phyloP scores from a whole-genome alignment of 2,797 vertebrate species.

The Myotis myotis region DNA sequence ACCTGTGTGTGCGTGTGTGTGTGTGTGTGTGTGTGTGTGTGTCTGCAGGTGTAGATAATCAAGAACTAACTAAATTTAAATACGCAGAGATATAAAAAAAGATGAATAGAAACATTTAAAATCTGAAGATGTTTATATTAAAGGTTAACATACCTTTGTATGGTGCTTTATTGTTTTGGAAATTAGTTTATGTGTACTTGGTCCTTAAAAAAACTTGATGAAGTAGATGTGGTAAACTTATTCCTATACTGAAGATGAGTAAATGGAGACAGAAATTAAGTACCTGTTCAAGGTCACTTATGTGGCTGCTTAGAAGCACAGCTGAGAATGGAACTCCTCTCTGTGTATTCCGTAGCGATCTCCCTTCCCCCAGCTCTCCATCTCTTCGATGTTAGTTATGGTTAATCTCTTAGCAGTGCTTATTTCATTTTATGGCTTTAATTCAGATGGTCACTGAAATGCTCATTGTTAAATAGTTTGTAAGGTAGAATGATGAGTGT shows the following conservation, averaged over 20 bases:
- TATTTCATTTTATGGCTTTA: background rate
- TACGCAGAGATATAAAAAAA: background rate
- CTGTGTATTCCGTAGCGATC: background rate
- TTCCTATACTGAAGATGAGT: background rate
- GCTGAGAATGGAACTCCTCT: background rate
- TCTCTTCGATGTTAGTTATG: background rate
- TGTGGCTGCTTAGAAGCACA: background rate
- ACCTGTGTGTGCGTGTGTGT: background rate
- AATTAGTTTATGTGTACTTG: background rate
- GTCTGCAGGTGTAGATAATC: background rate
- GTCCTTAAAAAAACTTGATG: slow-evolving; percentile 1
- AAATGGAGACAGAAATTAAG: background rate
- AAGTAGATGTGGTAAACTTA: background rate
- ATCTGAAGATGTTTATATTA: background rate
- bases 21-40: background rate
- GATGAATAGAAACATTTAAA: slow-evolving; percentile 25
- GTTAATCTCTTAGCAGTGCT: background rate
- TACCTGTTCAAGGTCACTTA: background rate
- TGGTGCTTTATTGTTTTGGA: background rate
- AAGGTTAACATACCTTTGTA: background rate
- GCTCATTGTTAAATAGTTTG: background rate
- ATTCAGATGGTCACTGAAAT: slow-evolving; percentile 2
- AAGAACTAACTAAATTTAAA: slow-evolving; percentile 29
- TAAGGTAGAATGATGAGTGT: background rate
- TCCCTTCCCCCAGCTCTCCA: background rate